phyloP scores from a whole-genome alignment of 2,113 vertebrate genomes.

The Microcebus griseorufus region DNA sequence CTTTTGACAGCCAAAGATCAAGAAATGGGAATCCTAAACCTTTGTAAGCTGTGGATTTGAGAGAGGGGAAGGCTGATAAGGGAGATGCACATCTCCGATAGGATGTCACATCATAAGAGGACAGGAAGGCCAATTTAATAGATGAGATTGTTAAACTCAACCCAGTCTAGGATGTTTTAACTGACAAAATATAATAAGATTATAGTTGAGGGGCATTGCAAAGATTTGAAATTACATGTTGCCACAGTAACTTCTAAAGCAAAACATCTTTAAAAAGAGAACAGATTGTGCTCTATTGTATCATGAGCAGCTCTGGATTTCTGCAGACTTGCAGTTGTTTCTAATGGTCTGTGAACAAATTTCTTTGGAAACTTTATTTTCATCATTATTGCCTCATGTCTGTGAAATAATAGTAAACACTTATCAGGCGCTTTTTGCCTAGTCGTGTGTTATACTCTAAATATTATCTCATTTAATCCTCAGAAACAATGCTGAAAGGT shows the following conservation, averaged over 20 bases:
- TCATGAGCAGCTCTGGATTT: not conserved
- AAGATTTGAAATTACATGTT: constrained; percentile 57
- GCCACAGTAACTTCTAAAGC: constrained; percentile 42
- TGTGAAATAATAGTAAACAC: not conserved
- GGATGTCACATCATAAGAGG: not conserved
- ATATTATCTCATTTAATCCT: not conserved
- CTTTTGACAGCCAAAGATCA: not conserved
- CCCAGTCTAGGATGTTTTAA: not conserved
- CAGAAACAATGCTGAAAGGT: not conserved
- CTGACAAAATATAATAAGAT: not conserved
- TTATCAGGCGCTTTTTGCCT: not conserved
- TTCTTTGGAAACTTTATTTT: not conserved
- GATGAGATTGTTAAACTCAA: not conserved
- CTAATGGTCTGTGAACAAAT: constrained; percentile 9
- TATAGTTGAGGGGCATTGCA: not conserved
- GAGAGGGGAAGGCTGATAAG: not conserved
- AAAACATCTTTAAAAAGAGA: not conserved
- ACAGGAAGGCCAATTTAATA: not conserved
- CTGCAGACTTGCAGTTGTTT: not conserved
- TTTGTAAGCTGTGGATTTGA: not conserved
- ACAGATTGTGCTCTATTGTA: not conserved
- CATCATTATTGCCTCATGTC: not conserved
- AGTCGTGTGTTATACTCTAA: not conserved
- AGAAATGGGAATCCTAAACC: not conserved
- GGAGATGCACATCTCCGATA: not conserved